phyloP scores from a whole-genome alignment of 92 coral and sea anemone genomes.

The Parazoanthus swiftii region DNA sequence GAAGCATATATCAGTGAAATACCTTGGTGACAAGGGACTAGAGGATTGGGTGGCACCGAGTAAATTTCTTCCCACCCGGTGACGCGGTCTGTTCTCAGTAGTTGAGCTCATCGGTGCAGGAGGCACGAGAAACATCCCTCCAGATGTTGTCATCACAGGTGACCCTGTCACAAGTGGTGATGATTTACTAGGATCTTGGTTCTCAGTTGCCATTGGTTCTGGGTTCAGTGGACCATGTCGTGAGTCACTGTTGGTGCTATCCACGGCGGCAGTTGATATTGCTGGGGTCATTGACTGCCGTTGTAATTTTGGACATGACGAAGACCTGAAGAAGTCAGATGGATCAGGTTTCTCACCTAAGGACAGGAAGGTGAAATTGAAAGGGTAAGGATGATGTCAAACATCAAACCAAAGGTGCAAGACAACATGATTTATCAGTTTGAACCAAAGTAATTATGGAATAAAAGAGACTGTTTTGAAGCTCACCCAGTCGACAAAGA shows the following conservation, averaged over 20 bases:
- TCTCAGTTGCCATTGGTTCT: conserved; percentile 91
- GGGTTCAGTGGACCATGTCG: conserved; percentile 60
- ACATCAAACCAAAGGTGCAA: background rate
- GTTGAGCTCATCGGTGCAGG: conserved; percentile 19
- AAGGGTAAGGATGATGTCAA: background rate
- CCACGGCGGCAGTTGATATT: conserved; percentile 72
- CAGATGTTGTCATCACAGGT: background rate
- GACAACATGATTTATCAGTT: background rate
- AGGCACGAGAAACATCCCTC: conserved; percentile 7
- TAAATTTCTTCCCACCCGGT: conserved; percentile 86
- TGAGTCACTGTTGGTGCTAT: conserved; percentile 59
- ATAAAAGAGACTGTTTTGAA: background rate
- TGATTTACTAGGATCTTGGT: conserved; percentile 89
- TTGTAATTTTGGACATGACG: conserved; percentile 83
- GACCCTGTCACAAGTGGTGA: conserved; percentile 43
- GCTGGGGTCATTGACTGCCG: conserved; percentile 88
- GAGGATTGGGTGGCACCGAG: conserved; percentile 77
- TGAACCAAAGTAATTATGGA: background rate
- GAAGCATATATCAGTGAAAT: background rate
- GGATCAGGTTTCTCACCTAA: conserved; percentile 96
- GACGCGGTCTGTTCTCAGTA: conserved; percentile 52
- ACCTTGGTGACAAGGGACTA: conserved; percentile 94
- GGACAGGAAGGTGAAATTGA: background rate
- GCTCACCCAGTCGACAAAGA: conserved; percentile 85
- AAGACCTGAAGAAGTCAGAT: conserved; percentile 83